These are phyloP conservation scores for Leucosticte australis DNA, from an alignment of 2,113 vertebrate genomes.

Conservation along the genomic window DNA sequence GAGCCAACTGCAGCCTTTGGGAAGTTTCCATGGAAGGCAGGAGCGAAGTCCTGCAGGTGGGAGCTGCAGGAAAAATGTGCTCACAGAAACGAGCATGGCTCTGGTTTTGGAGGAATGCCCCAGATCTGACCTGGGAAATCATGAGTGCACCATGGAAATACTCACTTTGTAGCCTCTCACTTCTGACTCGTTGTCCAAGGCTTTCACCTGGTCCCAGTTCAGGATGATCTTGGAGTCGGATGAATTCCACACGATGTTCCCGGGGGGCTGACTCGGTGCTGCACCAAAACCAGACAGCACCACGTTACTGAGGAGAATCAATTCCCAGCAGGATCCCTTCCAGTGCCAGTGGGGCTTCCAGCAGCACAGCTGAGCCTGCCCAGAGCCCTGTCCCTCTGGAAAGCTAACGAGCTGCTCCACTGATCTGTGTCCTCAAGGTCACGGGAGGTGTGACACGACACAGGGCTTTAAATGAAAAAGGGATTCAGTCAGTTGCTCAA, in stretches of 20 bases:
- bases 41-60: not conserved
- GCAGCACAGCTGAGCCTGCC: not conserved
- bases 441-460: slow-evolving; percentile 30
- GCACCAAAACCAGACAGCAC: not conserved
- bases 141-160: not conserved
- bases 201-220: slow-evolving; percentile 98
- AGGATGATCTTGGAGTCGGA: slow-evolving; percentile 95
- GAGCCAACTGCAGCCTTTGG: not conserved
- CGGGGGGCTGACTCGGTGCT: slow-evolving; percentile 94
- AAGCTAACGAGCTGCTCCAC: slow-evolving; percentile 47
- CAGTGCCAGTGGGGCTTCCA: not conserved
- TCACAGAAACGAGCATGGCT: accelerated
- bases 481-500: slow-evolving; percentile 42
- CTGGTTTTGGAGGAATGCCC: not conserved
- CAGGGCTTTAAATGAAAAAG: slow-evolving; percentile 14
- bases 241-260: slow-evolving; percentile 95
- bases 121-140: not conserved
- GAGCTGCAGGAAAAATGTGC: not conserved
- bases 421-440: slow-evolving; percentile 48
- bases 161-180: slow-evolving; percentile 98
- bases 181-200: slow-evolving; percentile 96
- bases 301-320: not conserved
- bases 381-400: not conserved
- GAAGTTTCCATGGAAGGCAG: not conserved
- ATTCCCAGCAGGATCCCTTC: not conserved